Conservation (phyloP, 1,140 invertebrate species). For the Lethocerus indicus region DNA sequence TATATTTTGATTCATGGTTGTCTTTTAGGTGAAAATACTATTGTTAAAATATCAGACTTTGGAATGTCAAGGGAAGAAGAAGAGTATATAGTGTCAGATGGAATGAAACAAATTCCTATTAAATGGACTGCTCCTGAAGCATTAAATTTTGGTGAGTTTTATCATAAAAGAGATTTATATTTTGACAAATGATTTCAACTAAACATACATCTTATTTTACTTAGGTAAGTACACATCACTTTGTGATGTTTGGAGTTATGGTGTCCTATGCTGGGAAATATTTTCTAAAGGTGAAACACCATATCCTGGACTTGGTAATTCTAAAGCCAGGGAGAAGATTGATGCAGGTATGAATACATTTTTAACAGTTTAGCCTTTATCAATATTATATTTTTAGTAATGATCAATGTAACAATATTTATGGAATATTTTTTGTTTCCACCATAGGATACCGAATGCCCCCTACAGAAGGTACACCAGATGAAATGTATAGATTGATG, state of each 20-base stretch:
- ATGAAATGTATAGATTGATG: conserved; percentile 83
- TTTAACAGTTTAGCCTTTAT: background rate
- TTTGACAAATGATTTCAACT: background rate
- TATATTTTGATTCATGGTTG: background rate
- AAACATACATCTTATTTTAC: conserved; percentile 11
- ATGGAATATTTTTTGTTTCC: background rate
- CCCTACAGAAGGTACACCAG: conserved; percentile 69
- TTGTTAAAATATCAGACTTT: conserved; percentile 94
- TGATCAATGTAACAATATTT: background rate
- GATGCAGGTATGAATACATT: conserved; percentile 50
- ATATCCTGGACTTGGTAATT: conserved; percentile 85
- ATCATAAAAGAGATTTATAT: background rate
- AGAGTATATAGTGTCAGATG: conserved; percentile 91
- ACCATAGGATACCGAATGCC: conserved; percentile 80
- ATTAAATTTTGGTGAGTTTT: conserved; percentile 68
- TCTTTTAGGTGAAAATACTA: conserved; percentile 48
- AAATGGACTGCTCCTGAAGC: conserved; percentile 97
- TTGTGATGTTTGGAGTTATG: conserved; percentile 98
- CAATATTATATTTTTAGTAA: background rate
- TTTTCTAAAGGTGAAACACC: conserved; percentile 86
- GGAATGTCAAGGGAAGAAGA: conserved; percentile 96
- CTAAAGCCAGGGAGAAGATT: conserved; percentile 81
- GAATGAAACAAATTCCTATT: conserved; percentile 96
- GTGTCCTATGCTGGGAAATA: conserved; percentile 93
- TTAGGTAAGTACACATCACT: conserved; percentile 88